Conservation (phyloP, 2,113 vertebrate species). For the Daphoenositta chrysoptera region DNA sequence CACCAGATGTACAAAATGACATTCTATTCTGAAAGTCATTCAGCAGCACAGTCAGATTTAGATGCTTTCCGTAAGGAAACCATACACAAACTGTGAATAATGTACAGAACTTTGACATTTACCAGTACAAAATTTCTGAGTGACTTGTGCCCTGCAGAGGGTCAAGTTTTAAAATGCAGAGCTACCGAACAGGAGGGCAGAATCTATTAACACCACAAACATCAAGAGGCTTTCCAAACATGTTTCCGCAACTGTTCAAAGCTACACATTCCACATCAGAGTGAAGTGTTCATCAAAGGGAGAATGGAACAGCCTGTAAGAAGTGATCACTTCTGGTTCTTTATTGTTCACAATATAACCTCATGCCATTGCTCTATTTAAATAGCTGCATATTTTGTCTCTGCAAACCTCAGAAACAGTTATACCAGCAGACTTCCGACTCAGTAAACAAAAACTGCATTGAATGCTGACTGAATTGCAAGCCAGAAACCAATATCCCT, state of each 20-base stretch:
- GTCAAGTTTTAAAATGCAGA: not conserved
- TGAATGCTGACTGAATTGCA: not conserved
- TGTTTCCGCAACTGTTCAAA: not conserved
- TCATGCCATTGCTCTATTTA: not conserved
- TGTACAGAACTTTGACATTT: not conserved
- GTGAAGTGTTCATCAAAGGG: not conserved
- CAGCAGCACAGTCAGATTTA: not conserved
- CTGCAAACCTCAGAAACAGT: not conserved
- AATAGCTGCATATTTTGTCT: not conserved
- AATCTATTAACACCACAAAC: not conserved
- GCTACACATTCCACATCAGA: not conserved
- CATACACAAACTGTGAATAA: not conserved
- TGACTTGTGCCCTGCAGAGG: not conserved
- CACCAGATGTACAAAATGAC: constrained; percentile 5
- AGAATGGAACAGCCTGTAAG: not conserved
- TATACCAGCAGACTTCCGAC: not conserved
- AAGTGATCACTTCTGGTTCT: not conserved
- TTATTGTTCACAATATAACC: not conserved
- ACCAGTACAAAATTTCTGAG: not conserved
- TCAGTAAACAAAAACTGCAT: not conserved
- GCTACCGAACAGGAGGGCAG: not conserved
- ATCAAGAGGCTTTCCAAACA: not conserved
- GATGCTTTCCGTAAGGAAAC: not conserved
- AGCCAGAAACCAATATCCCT: not conserved
- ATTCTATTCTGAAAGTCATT: not conserved